Evolutionary conservation across 2,888 invertebrate species (phyloP).

Genomic region (Erebia epiphron): DNA sequence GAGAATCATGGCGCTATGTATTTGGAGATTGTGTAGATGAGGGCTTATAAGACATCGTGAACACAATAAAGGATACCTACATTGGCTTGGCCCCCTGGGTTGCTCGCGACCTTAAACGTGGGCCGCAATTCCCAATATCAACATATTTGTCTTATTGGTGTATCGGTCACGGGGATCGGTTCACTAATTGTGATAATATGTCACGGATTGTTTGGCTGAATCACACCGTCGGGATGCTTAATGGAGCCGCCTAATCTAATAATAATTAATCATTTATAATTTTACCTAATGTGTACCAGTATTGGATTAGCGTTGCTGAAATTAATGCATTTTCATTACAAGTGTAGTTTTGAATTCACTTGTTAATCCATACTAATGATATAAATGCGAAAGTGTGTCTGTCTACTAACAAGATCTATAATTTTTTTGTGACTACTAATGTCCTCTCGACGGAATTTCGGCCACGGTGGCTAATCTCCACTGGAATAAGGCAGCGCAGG

Average conservation of each 20-base stretch:
- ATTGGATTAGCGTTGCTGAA: neutral
- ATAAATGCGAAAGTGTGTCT: no score
- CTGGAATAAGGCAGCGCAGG: no score
- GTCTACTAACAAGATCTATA: neutral
- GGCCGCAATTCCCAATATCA: neutral
- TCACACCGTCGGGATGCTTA: constrained; percentile 8
- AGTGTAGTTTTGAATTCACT: constrained; percentile 2
- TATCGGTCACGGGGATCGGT: neutral
- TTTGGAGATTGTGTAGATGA: neutral
- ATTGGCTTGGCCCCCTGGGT: neutral
- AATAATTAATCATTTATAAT: constrained; percentile 12
- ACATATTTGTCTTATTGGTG: constrained; percentile 10
- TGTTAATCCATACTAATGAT: neutral
- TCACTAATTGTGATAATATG: constrained; percentile 8
- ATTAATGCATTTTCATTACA: neutral
- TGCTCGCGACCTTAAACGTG: neutral
- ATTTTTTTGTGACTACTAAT: no score
- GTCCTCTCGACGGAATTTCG: no score
- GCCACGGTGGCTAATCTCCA: no score
- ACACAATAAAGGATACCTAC: neutral
- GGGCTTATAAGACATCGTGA: neutral
- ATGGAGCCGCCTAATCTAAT: constrained; percentile 9
- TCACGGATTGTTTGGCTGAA: constrained; percentile 8
- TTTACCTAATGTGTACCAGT: constrained; percentile 1
- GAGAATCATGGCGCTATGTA: neutral